phyloP scores from a whole-genome alignment of 2,888 invertebrate species.

The Chamaedrilus cognettii region DNA sequence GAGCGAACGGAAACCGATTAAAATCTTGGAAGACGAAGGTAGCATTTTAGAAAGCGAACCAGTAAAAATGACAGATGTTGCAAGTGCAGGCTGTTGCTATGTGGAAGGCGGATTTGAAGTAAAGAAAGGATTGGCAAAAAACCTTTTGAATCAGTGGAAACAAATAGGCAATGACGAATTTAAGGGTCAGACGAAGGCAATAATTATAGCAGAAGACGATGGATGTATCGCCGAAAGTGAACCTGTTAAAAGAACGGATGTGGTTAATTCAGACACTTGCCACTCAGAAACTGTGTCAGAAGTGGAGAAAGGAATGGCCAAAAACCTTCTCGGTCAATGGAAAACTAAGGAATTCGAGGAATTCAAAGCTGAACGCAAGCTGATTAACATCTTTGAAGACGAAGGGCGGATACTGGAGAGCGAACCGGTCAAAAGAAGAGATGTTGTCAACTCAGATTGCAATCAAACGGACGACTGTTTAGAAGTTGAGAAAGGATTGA shows the following conservation, averaged over 20 bases:
- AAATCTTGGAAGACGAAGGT: conserved; percentile 9
- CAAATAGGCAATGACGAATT: conserved; percentile 2
- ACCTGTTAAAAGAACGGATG: conserved; percentile 11
- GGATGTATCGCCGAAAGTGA: conserved; percentile 11
- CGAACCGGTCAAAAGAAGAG: background rate
- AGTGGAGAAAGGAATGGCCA: conserved; percentile 7
- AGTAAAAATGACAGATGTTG: background rate
- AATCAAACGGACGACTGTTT: background rate
- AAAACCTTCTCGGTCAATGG: conserved; percentile 10
- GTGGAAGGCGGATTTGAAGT: background rate
- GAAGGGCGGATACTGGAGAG: conserved; percentile 13
- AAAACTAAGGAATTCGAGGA: conserved; percentile 6
- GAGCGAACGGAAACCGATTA: conserved; percentile 11
- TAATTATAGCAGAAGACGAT: conserved; percentile 12
- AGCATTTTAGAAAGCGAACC: background rate
- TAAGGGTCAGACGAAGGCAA: background rate
- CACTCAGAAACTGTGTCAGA: no score
- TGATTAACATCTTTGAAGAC: conserved; percentile 7
- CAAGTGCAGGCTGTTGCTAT: background rate
- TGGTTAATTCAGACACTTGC: no score
- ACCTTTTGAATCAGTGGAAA: conserved; percentile 2
- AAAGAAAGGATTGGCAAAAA: background rate
- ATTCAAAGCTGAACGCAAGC: background rate
- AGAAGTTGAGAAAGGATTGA: conserved; percentile 1
- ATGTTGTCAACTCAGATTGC: background rate